phyloP scores from a whole-genome alignment of 2,113 vertebrate species.

The Genyomyrus donnyi region DNA sequence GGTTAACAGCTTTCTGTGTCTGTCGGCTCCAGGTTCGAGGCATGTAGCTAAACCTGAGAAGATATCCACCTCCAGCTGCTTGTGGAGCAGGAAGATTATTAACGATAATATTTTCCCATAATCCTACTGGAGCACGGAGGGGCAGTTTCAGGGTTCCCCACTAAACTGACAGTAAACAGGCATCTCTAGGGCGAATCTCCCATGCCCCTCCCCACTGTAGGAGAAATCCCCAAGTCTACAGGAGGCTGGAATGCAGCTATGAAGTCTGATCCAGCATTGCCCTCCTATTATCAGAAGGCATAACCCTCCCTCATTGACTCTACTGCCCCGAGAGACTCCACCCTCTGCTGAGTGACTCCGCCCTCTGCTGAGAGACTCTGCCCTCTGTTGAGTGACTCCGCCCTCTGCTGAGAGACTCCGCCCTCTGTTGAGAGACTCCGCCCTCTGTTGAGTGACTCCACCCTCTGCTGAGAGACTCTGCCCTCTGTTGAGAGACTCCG shows the following conservation, averaged over 20 bases:
- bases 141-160: conserved; percentile 38
- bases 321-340: not conserved
- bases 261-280: not conserved
- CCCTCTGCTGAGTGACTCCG: not conserved
- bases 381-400: not conserved
- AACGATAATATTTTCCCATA: conserved; percentile 30
- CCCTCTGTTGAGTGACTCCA: too few species aligned
- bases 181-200: conserved; percentile 39
- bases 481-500: too few species aligned
- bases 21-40: not conserved
- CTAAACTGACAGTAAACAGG: conserved; percentile 45
- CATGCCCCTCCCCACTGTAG: not conserved
- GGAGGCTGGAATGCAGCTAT: not conserved
- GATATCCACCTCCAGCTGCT: conserved; percentile 27
- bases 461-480: too few species aligned
- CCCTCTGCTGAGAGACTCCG: not conserved
- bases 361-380: not conserved
- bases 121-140: conserved; percentile 21
- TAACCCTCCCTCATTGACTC: not conserved
- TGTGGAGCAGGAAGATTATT: conserved; percentile 44
- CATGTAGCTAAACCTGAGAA: not conserved
- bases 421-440: too few species aligned
- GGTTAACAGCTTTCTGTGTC: not conserved
- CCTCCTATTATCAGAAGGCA: conserved; percentile 41
- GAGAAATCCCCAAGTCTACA: not conserved